Base-by-base conservation (phyloP, 2,113 vertebrate species). In the Micronisus gabar region DNA sequence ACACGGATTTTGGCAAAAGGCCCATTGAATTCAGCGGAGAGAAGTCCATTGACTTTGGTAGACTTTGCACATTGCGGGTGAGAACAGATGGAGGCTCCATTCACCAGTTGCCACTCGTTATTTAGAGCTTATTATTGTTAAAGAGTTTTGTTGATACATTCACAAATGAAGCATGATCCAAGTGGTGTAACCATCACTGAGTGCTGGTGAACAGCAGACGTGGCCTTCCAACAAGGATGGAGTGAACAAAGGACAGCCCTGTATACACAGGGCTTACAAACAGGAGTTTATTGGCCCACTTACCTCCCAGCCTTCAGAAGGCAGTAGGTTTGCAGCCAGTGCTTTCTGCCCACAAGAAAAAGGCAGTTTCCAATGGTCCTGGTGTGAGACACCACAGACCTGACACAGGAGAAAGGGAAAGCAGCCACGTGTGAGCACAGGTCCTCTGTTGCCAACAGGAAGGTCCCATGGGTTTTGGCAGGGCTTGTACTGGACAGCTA, bases 41-140 rank as follows among this genome's bases (percentile, higher is more conserved):
- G 82, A 16, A 93, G 90, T 78, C 92, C 94, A 95, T 96, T 97
- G 96, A 95, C 94, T 97, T 90, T 94, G 92, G 90, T 95, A 93
- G 96, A 92, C 96, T 94, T 95, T 94, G 75, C 88, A 96, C 90
- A 81, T 93, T 84, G 94, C 0, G 56, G 65, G 95, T 96, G 96
- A 96, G 96, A 97, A 96, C 96, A 96, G 96, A 96, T 97, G 96
- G 95, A 96, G 91, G 86, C 80, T 96, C 96, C 89, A 93, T 96
- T 97, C 95, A 95, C 86, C 94, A 92, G 72, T 97, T 94, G 85
- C 95, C 80, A 83, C 88, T 95, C n/a, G 7, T 96, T 97, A 97
- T 81, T 88, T 95, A 96, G 90, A 92, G 88, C 90, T 96, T 74
- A 95, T 95, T 94, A 72, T 88, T 62, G 72, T 78, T 86, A 36